Percentiles rank a stretch among this genome's conserved stretches.
Evolutionary conservation across 2,888 invertebrate genomes (phyloP).

Genomic region (Caenorhabditis virilis): DNA sequence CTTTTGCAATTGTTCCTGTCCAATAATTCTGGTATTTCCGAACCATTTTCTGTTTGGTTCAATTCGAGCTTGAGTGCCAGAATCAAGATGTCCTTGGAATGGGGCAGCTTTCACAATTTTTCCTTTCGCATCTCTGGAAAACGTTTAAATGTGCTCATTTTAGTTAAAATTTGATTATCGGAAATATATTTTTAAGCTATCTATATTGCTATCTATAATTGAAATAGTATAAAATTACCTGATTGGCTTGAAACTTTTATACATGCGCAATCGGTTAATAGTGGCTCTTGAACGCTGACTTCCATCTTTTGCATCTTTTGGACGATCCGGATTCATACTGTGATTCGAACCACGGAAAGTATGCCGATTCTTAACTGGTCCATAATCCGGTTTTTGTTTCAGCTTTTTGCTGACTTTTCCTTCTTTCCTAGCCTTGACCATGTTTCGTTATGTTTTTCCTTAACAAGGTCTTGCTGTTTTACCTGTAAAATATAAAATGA

Average conservation of each 20-base stretch:
- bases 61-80: slow-evolving; percentile 89
- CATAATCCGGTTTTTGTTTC: slow-evolving; percentile 49
- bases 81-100: slow-evolving; percentile 85
- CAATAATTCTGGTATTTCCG: slow-evolving; percentile 94
- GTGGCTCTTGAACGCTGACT: slow-evolving; percentile 79
- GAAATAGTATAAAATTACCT: slow-evolving; percentile 71
- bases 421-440: slow-evolving; percentile 49
- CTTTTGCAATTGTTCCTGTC: slow-evolving; percentile 77
- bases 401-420: slow-evolving; percentile 51
- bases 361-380: slow-evolving; percentile 48
- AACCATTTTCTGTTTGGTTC: slow-evolving; percentile 99
- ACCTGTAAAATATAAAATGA: slow-evolving; percentile 20
- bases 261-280: slow-evolving; percentile 95
- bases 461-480: no score
- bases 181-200: no score
- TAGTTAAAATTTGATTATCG: no score
- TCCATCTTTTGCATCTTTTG: slow-evolving; percentile 37
- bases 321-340: slow-evolving; percentile 87
- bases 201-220: slow-evolving; percentile 1
- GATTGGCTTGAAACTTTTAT: slow-evolving; percentile 93
- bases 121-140: slow-evolving; percentile 76
- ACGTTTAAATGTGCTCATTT: no score
- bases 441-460: no score
- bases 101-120: slow-evolving; percentile 93
- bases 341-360: slow-evolving; percentile 77